Conservation (phyloP, 2,113 vertebrate species). For the Beaufortia kweichowensis region DNA sequence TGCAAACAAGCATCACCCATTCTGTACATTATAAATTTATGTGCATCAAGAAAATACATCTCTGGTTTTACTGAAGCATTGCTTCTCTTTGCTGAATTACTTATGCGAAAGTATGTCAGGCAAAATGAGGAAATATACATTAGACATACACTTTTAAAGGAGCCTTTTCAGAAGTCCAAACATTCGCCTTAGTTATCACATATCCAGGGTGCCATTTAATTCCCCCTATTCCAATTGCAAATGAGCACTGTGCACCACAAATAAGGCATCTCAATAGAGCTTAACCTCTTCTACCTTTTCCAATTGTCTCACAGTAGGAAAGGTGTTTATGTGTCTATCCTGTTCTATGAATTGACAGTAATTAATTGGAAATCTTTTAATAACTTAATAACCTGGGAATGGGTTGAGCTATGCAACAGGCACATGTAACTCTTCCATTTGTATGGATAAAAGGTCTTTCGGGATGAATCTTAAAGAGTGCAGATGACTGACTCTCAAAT, state of each 20-base stretch:
- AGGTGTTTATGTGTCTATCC: conserved; percentile 55
- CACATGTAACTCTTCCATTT: conserved; percentile 25
- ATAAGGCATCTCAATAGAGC: conserved; percentile 39
- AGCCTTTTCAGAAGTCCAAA: conserved; percentile 25
- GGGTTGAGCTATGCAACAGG: conserved; percentile 9
- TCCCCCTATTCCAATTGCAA: conserved; percentile 28
- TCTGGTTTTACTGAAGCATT: not conserved
- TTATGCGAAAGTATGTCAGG: conserved; percentile 22
- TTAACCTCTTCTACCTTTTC: conserved; percentile 42
- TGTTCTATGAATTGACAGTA: conserved; percentile 24
- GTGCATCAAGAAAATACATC: not conserved
- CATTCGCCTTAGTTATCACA: conserved; percentile 19
- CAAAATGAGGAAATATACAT: conserved; percentile 21
- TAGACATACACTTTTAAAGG: not conserved
- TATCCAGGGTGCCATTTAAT: not conserved
- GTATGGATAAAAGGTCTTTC: conserved; percentile 38
- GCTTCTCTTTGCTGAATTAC: conserved; percentile 23
- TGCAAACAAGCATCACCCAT: conserved; percentile 6
- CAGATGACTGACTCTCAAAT: conserved; percentile 33
- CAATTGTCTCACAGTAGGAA: conserved; percentile 22
- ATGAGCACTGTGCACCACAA: conserved; percentile 42
- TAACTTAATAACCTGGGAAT: conserved; percentile 54
- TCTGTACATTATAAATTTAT: not conserved
- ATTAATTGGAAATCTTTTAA: conserved; percentile 57
- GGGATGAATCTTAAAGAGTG: conserved; percentile 22